Base-by-base conservation (phyloP, 1,140 invertebrate species). In the Trypoxylus dichotomus region DNA sequence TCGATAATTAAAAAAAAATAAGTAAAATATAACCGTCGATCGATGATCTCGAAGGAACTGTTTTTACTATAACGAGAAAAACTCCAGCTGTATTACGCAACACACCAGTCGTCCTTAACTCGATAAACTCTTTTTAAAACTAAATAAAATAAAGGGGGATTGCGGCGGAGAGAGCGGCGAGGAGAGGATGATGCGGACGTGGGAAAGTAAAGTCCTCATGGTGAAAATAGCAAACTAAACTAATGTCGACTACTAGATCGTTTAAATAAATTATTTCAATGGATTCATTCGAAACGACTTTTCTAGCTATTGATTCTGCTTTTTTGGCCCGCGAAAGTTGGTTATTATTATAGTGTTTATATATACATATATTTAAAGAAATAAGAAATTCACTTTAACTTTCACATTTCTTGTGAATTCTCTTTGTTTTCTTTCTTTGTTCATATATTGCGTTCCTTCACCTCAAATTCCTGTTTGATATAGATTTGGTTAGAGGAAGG, bases 211-310 rank as follows among this genome's bases (percentile, higher is more conserved):
- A 6, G 58, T 27, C 24, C 11, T 24, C 60, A 27, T 25, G 13
- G 21, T 27, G 21, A 68, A 24, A 21, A 68, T 68, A 68, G 60
- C 60, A 68, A 68, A 68, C 60, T 68, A 68, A 68, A 68, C 19
- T 15, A 27, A 68, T 68, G 60, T 68, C 60, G 60, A 68, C 24
- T 37, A 37, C 32, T 68, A 68, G 60, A 68, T 68, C 25, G 60
- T 68, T 68, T 68, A 68, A 68, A 68, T 68, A 68, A 68, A 68
- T 68, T 68, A 68, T 68, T 68, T 68, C 60, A 24, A 68, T 68
- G 25, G 60, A 68, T 68, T 29, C 60, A 68, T 68, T 68, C 27
- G 60, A 68, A 68, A 68, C 60, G 60, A 68, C 24, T 68, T 68
- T 68, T 68, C 60, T 68, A 68, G 60, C 60, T 68, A 68, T 54